Evolutionary conservation across 1,140 invertebrate species (phyloP), one percentile per base, ranked within the genome.

Genomic region (Mya arenaria): DNA sequence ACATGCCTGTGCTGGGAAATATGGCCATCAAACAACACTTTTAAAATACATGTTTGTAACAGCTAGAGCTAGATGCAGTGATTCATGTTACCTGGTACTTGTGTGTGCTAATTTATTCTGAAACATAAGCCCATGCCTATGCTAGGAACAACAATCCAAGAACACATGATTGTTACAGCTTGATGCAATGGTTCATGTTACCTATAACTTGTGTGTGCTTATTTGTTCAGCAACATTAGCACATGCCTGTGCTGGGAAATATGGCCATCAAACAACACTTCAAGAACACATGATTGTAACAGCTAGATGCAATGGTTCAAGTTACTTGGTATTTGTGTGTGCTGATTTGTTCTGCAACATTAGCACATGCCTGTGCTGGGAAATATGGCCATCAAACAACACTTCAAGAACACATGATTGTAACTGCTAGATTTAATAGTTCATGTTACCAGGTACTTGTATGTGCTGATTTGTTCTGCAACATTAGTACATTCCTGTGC

Each of bases 331-430:
- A 69, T 44, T 39, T 69, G n/a, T 23, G 32, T 69, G 65, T 5
- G 39, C 65, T 69, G 36, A 69, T 65, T 65, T 2, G 25, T 32
- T 23, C 65, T 48, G 39, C 41, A 48, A 48, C 28, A 68, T 68
- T 72, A 56, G 52, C 69, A 72, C 69, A 72, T 72, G 69, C 41
- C 72, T 39, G 72, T 74, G 72, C 72, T 58, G 72, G 72, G 56
- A 62, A 74, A 72, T 55, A 52, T 28, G 3, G 28, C 41, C 15
- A 30, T 5, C 15, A 52, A 30, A 32, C 48, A 1, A 13, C 68
- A 52, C 28, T 10, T 10, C 3, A 23, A 52, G 8, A 8, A n/a
- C 17, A 69, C 65, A 69, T 44, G 8, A 39, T 74, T 13, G 32
- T 34, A 13, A 41, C 5, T 6, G n/a, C n/a, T n/a, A n/a, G n/a